Evolutionary conservation across 2,113 vertebrate genomes (phyloP).

Genomic region (Melospiza georgiana): DNA sequence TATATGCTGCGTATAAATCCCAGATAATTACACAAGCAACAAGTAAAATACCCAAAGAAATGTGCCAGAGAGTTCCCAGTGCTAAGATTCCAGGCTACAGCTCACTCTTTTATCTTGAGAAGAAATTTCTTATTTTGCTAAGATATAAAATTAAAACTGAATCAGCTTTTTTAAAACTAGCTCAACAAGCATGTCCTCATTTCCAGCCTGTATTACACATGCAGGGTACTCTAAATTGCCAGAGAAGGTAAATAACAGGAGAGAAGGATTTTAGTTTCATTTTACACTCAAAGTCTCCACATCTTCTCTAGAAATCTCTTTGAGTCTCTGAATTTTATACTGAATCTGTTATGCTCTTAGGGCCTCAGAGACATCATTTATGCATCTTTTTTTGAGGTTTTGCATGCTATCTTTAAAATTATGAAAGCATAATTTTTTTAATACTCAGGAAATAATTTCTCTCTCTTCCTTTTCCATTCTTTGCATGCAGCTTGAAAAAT

Average conservation of each 20-base stretch:
- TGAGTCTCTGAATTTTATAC: neutral
- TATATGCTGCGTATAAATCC: neutral
- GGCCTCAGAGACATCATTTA: neutral
- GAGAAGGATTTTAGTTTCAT: neutral
- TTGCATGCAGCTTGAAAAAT: neutral
- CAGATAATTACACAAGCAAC: neutral
- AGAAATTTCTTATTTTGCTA: neutral
- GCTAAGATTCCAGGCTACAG: neutral
- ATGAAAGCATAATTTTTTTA: neutral
- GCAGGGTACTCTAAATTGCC: neutral
- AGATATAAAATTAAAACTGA: neutral
- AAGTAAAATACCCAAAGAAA: neutral
- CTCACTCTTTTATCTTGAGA: neutral
- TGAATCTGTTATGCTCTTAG: neutral
- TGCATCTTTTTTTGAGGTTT: neutral
- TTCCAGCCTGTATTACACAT: neutral
- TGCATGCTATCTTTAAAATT: neutral
- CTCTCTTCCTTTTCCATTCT: neutral
- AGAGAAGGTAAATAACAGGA: neutral
- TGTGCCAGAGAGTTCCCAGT: fast-evolving
- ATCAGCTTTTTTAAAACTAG: neutral
- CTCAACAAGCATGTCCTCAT: neutral
- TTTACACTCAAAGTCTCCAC: neutral
- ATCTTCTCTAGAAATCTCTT: neutral
- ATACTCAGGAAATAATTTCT: neutral